These are phyloP conservation scores for Drosophila niveifrons DNA, from an alignment of 2,888 invertebrate species.

Conservation along the genomic window DNA sequence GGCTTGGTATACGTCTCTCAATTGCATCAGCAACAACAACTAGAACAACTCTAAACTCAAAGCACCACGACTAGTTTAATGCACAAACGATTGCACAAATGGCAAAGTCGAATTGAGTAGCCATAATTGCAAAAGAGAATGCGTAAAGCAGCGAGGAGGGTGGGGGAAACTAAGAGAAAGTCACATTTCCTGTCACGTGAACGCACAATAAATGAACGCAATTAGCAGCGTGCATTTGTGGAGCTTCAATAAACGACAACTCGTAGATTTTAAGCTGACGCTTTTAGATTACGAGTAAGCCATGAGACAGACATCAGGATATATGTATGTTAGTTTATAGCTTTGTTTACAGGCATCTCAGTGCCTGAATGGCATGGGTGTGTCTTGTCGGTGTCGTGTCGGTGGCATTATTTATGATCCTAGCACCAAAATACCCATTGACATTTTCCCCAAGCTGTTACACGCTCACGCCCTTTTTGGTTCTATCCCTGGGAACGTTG, in stretches of 20 bases:
- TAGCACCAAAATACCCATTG: conserved; percentile 44
- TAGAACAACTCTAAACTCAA: conserved; percentile 11
- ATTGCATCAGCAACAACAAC: conserved; percentile 17
- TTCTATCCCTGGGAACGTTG: conserved; percentile 12
- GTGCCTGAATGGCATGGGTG: conserved; percentile 42
- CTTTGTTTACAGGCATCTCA: conserved; percentile 59
- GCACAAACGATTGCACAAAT: conserved; percentile 38
- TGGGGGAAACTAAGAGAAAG: conserved; percentile 10
- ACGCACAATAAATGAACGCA: conserved; percentile 54
- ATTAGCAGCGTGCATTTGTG: conserved; percentile 46
- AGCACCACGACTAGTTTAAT: conserved; percentile 32
- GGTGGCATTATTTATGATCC: conserved; percentile 65
- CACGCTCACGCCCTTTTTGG: conserved; percentile 22
- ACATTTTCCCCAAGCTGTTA: conserved; percentile 30
- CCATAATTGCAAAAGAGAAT: conserved; percentile 13
- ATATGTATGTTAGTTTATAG: conserved; percentile 51
- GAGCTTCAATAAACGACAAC: neutral
- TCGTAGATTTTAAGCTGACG: conserved; percentile 20
- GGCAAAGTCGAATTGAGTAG: conserved; percentile 36
- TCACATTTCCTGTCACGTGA: conserved; percentile 53
- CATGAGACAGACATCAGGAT: conserved; percentile 12
- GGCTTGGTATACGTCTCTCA: conserved; percentile 39
- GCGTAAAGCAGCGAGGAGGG: neutral
- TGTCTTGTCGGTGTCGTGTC: conserved; percentile 14
- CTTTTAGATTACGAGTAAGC: conserved; percentile 19